A percentile compares a stretch with the other conserved stretches of the same genome.
Evolutionary conservation across 2,113 vertebrate species (phyloP).

Genomic region (Etheostoma cragini): DNA sequence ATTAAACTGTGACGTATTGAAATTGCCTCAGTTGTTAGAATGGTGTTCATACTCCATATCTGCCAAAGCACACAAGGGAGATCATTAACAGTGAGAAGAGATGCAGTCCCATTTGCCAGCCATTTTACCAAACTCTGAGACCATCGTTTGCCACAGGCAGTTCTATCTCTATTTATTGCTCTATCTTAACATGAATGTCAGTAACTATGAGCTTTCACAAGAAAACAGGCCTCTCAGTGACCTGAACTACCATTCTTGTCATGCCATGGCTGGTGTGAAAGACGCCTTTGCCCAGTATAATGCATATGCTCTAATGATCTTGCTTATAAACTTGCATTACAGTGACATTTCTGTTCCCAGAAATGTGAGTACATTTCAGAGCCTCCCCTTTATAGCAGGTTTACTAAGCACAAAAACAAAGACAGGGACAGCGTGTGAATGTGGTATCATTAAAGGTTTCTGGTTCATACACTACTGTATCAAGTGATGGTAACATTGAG

Average conservation of each 20-base stretch:
- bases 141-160: constrained; percentile 34
- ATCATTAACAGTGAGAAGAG: constrained; percentile 63
- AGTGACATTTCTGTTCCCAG: constrained; percentile 44
- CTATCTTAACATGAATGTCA: constrained; percentile 55
- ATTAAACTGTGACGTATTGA: constrained; percentile 51
- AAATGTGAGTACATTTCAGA: constrained; percentile 29
- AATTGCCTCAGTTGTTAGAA: constrained; percentile 49
- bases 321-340: constrained; percentile 42
- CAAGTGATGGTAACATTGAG: constrained; percentile 23
- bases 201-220: constrained; percentile 52
- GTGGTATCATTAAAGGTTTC: constrained; percentile 61
- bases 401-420: constrained; percentile 29
- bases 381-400: constrained; percentile 21
- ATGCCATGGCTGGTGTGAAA: constrained; percentile 43
- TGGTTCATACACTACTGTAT: constrained; percentile 36
- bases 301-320: constrained; percentile 50
- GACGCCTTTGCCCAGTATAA: constrained; percentile 22
- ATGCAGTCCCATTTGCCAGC: constrained; percentile 47
- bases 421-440: not conserved
- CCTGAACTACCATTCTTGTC: constrained; percentile 47
- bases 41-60: constrained; percentile 31
- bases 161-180: constrained; percentile 49
- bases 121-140: constrained; percentile 52
- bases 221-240: constrained; percentile 42
- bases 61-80: constrained; percentile 55